phyloP scores from a whole-genome alignment of 2,888 invertebrate genomes.

The Sturmia bella region DNA sequence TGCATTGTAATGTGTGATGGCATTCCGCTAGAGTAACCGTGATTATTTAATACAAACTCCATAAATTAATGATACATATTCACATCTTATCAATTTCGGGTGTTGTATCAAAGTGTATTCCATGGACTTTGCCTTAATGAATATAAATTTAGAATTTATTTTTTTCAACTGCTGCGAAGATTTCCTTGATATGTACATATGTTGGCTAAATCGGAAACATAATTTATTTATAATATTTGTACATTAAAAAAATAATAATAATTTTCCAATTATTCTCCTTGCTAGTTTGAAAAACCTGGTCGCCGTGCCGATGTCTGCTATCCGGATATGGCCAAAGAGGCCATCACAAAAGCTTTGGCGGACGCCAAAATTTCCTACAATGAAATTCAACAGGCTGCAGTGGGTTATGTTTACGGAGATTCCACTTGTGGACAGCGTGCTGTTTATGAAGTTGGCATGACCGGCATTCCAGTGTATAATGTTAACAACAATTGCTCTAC shows the following conservation, averaged over 20 bases:
- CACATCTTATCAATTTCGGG: neutral
- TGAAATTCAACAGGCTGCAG: slow-evolving; percentile 93
- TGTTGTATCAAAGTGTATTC: neutral
- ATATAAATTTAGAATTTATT: too few species aligned
- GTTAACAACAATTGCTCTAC: slow-evolving; percentile 99
- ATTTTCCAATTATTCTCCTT: slow-evolving; percentile 41
- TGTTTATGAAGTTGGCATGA: slow-evolving; percentile 96
- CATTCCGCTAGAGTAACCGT: too few species aligned
- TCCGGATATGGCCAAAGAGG: slow-evolving; percentile 97
- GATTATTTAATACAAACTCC: too few species aligned
- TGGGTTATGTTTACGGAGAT: slow-evolving; percentile 97
- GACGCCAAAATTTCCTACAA: slow-evolving; percentile 91
- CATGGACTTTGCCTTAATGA: slow-evolving; percentile 35
- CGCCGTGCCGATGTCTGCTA: slow-evolving; percentile 91
- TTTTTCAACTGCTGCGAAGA: too few species aligned
- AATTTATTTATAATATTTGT: too few species aligned
- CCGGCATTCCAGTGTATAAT: slow-evolving; percentile 98
- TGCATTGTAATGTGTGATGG: too few species aligned
- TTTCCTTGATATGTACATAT: too few species aligned
- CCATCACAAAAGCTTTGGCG: slow-evolving; percentile 91
- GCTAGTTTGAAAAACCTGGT: slow-evolving; percentile 95
- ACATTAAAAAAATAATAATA: neutral
- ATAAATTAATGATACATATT: too few species aligned
- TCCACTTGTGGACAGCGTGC: slow-evolving; percentile 98
- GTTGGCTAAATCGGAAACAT: too few species aligned